phyloP scores from a whole-genome alignment of 2,113 vertebrate species.

The Erythrolamprus reginae region DNA sequence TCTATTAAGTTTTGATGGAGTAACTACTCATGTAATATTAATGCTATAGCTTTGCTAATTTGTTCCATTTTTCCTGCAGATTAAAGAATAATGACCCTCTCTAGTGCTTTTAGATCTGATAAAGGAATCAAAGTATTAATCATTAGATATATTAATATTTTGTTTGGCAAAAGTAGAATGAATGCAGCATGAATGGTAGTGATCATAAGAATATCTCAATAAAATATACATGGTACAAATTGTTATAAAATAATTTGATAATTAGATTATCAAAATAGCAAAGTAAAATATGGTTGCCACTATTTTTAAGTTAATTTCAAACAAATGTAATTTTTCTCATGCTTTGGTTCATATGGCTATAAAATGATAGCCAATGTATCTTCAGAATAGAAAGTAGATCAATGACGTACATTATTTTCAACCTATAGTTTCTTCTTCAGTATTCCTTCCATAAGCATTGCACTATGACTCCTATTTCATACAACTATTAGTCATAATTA shows the following conservation, averaged over 20 bases:
- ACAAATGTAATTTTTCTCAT: background rate
- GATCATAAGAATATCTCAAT: background rate
- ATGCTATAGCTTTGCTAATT: background rate
- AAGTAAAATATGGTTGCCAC: background rate
- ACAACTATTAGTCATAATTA: background rate
- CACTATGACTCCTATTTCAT: background rate
- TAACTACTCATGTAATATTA: background rate
- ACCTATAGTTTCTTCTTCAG: background rate
- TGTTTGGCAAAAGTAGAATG: background rate
- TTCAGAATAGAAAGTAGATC: background rate
- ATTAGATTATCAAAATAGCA: background rate
- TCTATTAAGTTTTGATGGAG: background rate
- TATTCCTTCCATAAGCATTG: background rate
- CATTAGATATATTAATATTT: background rate
- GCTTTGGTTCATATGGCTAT: background rate
- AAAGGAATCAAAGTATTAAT: background rate
- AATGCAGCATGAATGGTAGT: background rate
- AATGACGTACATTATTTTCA: background rate
- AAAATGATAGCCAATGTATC: background rate
- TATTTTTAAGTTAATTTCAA: slow-evolving; percentile 1
- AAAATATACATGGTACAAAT: background rate
- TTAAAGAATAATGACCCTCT: background rate
- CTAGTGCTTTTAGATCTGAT: background rate
- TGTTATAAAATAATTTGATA: background rate
- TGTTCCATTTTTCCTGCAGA: background rate